Percentiles rank a stretch among this genome's conserved stretches.
Conservation (phyloP, 2,113 vertebrate genomes). For the Mellivora capensis region DNA sequence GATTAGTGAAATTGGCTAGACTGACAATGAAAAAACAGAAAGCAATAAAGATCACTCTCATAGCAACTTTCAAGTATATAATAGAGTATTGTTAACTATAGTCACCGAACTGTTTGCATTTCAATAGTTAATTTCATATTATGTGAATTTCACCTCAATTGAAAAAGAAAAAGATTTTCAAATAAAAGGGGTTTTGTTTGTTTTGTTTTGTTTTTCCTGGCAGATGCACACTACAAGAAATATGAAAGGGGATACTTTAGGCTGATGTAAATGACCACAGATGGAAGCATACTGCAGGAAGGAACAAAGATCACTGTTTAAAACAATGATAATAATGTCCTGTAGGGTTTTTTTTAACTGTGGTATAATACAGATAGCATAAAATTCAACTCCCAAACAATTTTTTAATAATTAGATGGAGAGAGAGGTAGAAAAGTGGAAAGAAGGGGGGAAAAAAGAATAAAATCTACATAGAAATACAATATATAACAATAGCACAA, state of each 20-base stretch:
- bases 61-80: background rate
- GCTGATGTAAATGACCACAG: background rate
- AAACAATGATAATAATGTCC: background rate
- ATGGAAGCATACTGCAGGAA: background rate
- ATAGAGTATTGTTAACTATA: background rate
- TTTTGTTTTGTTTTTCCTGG: background rate
- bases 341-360: background rate
- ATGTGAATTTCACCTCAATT: background rate
- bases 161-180: background rate
- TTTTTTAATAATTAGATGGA: background rate
- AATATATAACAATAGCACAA: background rate
- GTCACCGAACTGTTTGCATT: background rate
- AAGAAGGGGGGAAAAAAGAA: too few species aligned
- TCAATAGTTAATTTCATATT: background rate
- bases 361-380: background rate
- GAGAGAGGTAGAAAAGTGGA: too few species aligned
- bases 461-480: background rate
- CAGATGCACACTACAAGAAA: background rate
- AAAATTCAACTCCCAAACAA: background rate
- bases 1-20: background rate
- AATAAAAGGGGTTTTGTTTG: background rate
- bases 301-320: background rate
- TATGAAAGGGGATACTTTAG: background rate
- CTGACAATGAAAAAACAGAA: background rate
- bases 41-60: background rate